A percentile compares a stretch with the other conserved stretches of the same genome.
phyloP scores from a whole-genome alignment of 1,140 invertebrate species.

The Artemia franciscana region DNA sequence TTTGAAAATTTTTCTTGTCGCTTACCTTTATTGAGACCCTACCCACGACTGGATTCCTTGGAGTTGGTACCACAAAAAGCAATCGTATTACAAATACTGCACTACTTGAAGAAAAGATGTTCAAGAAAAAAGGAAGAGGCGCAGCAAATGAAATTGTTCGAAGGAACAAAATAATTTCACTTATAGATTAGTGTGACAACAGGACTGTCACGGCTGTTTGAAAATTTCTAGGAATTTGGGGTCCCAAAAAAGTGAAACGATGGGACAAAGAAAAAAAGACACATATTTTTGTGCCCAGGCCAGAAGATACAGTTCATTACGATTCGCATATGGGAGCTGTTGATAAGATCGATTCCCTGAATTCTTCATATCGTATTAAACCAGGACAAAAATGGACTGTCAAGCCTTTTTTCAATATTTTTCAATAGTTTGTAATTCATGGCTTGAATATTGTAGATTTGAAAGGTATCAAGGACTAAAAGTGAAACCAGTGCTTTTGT shows the following conservation, averaged over 20 bases:
- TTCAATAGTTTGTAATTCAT: constrained; percentile 19
- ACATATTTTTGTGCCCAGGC: constrained; percentile 19
- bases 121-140: constrained; percentile 11
- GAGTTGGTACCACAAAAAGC: constrained; percentile 8
- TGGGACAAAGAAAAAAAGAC: constrained; percentile 18
- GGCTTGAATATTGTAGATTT: constrained; percentile 13
- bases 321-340: constrained; percentile 26
- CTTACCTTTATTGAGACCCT: constrained; percentile 6
- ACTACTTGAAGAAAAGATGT: constrained; percentile 8
- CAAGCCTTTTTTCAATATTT: constrained; percentile 22
- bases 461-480: not conserved
- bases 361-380: constrained; percentile 22
- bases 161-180: constrained; percentile 4
- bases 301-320: constrained; percentile 22
- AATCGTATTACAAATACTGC: constrained; percentile 9
- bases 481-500: not conserved
- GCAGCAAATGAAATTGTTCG: not conserved
- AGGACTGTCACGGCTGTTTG: constrained; percentile 21
- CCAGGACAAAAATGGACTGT: constrained; percentile 21
- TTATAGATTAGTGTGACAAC: constrained; percentile 17
- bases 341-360: constrained; percentile 15
- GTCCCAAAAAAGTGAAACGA: constrained; percentile 16
- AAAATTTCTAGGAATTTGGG: constrained; percentile 18
- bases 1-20: constrained; percentile 13
- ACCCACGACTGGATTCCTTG: constrained; percentile 3